Base-by-base conservation (phyloP, 2,888 invertebrate genomes). In the Drosophila mimica region DNA sequence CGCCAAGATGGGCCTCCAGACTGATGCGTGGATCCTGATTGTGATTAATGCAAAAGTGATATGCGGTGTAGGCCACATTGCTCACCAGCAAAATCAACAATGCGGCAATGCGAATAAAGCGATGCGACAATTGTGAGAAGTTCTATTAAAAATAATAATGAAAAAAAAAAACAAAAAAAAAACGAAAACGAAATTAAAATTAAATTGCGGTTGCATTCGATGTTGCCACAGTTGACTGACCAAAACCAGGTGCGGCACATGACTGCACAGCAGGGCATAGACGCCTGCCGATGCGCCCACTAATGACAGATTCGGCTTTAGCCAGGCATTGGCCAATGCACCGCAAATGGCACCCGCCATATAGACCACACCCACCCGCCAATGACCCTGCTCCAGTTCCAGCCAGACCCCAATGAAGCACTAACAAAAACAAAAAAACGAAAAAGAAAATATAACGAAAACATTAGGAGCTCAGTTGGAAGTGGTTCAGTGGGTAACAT, bases 241-340 rank as follows among this genome's bases (percentile, higher is more conserved):
- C 94, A 97, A 94, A 90, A 96, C 94, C 77, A 98, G 95, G 93
- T 98, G 97, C 58, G 98, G 96, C 65, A 98, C 94, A 92, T 98
- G 97, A 74, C 98, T 97, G 59, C 97, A 96, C 73, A 98, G 94
- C 79, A 98, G 94, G 31, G 97, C 97, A 93, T 98, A 98, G 64
- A 98, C 97, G 9, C 98, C 98, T 1, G 97, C 98, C 0, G 98
- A 98, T 43, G 98, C 97, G 28, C 98, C 98, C 56, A 97, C 96
- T 82, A 98, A 95, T 87, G 95, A 95, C 70, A 96, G 95, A 71
- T 94, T 94, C 33, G 96, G 96, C 92, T 97, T 96, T 89, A 97
- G 94, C 65, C 96, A 95, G 33, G 96, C 95, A 1, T 96, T 96
- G 52, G 96, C 96, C 72, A 97, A 93, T 38, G 97, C 95, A 77